Evolutionary conservation across 2,888 invertebrate species (phyloP), one percentile per base, ranked within the genome.

Genomic region (Branchipolynoe longqiensis): DNA sequence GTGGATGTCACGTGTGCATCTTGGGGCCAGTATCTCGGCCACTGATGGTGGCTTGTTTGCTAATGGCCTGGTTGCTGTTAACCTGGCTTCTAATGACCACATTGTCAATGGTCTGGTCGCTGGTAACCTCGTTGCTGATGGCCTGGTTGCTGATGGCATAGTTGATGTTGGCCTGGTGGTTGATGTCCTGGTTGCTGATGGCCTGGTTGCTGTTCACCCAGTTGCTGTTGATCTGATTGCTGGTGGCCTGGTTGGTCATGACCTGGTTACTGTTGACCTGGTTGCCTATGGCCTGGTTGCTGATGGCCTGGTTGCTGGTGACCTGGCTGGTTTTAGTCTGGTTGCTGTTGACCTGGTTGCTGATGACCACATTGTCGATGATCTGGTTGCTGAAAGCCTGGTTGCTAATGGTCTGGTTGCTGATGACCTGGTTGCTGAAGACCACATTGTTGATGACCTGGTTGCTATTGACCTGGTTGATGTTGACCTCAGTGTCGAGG

Each of bases 281-380:
- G 18, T 56, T 1, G 3, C 25, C 6, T n/a, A 22, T 56, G 56
- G 56, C 3, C 56, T 56, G 56, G 56, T 56, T n/a, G 25, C 58
- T 58, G 58, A 25, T 58, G 58, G 58, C 25, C 58, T 48, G 18
- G 8, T 58, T 18, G n/a, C 62, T 62, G 62, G 62, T 62, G 25
- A 31, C 2, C 48, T 48, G 48, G 8, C 18, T 25, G 31, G 28
- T 62, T 25, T n/a, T 62, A 4, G 58, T 62, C 3, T 48, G 18
- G 8, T 62, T 25, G 3, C 62, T 62, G 31, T 4, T 62, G 28
- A 31, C 31, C 4, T 62, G 62, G 28, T 28, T 1, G 31, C 62
- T 18, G 59, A 25, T 59, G 25, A 25, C 6, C 59, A 18, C 6
- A n/a, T n/a, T 59, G 25, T 25, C 25, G 59, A n/a, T 25, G 14